phyloP scores from a whole-genome alignment of 2,113 vertebrate genomes.

The Chaetops frenatus region DNA sequence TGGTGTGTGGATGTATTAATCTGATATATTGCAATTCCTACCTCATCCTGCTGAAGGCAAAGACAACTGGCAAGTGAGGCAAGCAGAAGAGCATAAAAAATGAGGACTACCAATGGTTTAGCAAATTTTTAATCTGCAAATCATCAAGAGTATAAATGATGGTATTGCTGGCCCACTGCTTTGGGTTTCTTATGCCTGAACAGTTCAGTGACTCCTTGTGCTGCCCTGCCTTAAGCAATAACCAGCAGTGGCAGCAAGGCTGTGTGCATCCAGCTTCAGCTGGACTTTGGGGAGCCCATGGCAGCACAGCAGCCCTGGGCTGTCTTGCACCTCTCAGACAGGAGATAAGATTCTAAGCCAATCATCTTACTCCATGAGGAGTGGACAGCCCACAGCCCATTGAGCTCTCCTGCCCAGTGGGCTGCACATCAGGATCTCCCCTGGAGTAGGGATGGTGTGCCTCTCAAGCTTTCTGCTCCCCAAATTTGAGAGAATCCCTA shows the following conservation, averaged over 20 bases:
- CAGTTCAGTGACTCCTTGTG: neutral
- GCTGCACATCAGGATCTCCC: neutral
- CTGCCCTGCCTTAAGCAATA: neutral
- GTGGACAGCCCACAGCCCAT: neutral
- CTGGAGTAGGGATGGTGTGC: rapidly evolving
- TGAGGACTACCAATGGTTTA: neutral
- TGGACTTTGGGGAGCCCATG: too few species aligned
- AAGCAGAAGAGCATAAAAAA: neutral
- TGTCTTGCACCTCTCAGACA: neutral
- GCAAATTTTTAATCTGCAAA: neutral
- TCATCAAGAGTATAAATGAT: neutral
- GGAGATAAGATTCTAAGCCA: rapidly evolving
- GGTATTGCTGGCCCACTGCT: neutral
- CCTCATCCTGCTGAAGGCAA: neutral
- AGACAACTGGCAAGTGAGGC: neutral
- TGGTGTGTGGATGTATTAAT: neutral
- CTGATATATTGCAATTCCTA: neutral
- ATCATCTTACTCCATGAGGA: neutral
- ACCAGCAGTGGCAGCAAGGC: neutral
- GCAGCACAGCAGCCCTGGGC: neutral
- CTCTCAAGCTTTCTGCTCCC: neutral
- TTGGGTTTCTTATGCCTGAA: neutral
- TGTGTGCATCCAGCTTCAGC: neutral
- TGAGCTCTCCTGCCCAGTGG: neutral
- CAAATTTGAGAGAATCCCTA: neutral